A percentile compares a stretch with the other conserved stretches of the same genome.
These are phyloP conservation scores for Cydia strobilella DNA, from an alignment of 1,140 invertebrate species.

Conservation along the genomic window DNA sequence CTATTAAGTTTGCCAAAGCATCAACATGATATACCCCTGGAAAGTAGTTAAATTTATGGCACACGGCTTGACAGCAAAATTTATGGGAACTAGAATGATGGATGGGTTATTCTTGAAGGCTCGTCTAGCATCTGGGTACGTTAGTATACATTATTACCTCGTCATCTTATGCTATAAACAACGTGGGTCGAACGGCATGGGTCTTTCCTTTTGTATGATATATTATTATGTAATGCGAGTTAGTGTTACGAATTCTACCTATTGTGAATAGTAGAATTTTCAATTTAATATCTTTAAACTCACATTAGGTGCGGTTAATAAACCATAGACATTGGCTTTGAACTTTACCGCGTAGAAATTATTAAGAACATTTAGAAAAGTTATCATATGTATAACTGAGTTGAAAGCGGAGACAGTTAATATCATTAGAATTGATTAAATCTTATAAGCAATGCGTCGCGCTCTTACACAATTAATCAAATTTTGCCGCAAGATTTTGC, in stretches of 20 bases:
- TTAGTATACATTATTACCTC: constrained; percentile 27
- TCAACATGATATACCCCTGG: constrained; percentile 7
- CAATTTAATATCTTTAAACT: not conserved
- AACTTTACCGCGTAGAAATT: too few relatives aligned
- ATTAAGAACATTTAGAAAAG: too few relatives aligned
- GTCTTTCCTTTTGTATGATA: not conserved
- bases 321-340: too few relatives aligned
- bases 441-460: too few relatives aligned
- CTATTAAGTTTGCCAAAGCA: not conserved
- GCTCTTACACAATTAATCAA: too few relatives aligned
- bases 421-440: too few relatives aligned
- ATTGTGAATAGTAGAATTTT: not conserved
- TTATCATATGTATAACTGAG: too few relatives aligned
- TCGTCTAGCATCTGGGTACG: constrained; percentile 25
- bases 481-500: too few relatives aligned
- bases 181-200: constrained; percentile 20
- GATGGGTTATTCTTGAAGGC: constrained; percentile 18
- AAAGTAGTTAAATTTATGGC: constrained; percentile 26
- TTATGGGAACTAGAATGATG: constrained; percentile 33
- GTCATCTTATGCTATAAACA: constrained; percentile 20
- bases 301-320: not conserved
- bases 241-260: not conserved
- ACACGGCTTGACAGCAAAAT: constrained; percentile 24
- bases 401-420: too few relatives aligned
- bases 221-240: not conserved